Base-by-base conservation (phyloP, 2,888 invertebrate species). In the Cepaea hortensis region DNA sequence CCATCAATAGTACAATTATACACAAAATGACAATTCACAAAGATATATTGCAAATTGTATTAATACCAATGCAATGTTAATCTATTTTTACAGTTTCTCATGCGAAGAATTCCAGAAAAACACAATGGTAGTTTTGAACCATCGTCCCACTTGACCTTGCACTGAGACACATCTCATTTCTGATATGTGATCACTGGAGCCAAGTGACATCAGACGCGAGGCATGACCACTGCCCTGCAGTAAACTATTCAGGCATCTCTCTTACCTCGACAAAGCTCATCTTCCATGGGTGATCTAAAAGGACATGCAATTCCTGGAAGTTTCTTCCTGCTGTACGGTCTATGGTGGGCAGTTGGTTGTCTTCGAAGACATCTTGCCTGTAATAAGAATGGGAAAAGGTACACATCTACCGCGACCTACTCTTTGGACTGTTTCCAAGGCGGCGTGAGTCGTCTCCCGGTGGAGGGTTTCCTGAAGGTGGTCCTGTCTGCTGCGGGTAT, bases 271-370 rank as follows among this genome's bases (percentile, higher is more conserved):
- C 18, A 23, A 73, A 35, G 23, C 11, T 11, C 11, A 23, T 13
- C 23, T 7, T n/a, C 2, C 62, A 83, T 83, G 85, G 85, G 85
- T 9, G 80, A 85, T 50, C 35, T 85, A 6, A 85, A 83, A 73
- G 85, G 83, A 20, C 85, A 85, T n/a, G 80, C 80, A 3, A 80
- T 87, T 23, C 87, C 87, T 13, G 87, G 87, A 3, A 81, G 46
- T 4, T 81, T 84, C 48, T 81, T 87, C 68, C 18, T 87, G 75
- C 15, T 81, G 23, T 81, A 55, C 20, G 87, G 87, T 62, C 46
- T 84, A 3, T 87, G 84, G 84, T 84, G 75, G 81, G 84, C 84
- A 0, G 23, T 81, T 11, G 35, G 81, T 55, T 80, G 81, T 15
- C 48, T 84, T 50, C 20, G 84, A 75, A 76, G 81, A 68, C 81